Conservation (phyloP, 2,888 invertebrate genomes). For the Cerceris ruficornis region DNA sequence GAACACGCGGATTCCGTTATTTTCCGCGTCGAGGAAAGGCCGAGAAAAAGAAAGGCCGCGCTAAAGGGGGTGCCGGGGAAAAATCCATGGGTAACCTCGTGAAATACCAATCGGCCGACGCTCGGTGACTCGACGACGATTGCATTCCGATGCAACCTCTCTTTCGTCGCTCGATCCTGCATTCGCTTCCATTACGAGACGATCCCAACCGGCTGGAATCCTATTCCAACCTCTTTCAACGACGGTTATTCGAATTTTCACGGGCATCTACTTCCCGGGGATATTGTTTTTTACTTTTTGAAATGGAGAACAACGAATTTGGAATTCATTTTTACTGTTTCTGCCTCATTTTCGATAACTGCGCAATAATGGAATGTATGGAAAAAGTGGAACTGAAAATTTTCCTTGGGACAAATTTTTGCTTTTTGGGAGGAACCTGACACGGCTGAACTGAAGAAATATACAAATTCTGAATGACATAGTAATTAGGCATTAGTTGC, state of each 20-base stretch:
- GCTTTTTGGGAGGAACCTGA: too few species aligned
- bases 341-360: too few species aligned
- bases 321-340: neutral
- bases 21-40: constrained; percentile 17
- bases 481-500: too few species aligned
- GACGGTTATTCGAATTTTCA: neutral
- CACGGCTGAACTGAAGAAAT: too few species aligned
- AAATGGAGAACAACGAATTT: neutral
- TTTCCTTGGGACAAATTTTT: too few species aligned
- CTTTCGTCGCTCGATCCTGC: constrained; percentile 35
- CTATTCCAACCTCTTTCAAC: neutral
- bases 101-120: constrained; percentile 70
- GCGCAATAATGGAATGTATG: too few species aligned
- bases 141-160: constrained; percentile 71
- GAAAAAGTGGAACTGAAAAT: too few species aligned
- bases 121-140: constrained; percentile 48
- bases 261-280: neutral
- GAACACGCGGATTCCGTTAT: constrained; percentile 32
- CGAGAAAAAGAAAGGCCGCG: constrained; percentile 20
- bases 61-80: constrained; percentile 5
- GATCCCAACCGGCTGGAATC: neutral
- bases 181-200: constrained; percentile 32
- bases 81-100: constrained; percentile 51
- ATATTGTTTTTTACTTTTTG: neutral
- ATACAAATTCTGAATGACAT: too few species aligned